phyloP scores from a whole-genome alignment of 2,888 invertebrate species.

The Erynnis tages region DNA sequence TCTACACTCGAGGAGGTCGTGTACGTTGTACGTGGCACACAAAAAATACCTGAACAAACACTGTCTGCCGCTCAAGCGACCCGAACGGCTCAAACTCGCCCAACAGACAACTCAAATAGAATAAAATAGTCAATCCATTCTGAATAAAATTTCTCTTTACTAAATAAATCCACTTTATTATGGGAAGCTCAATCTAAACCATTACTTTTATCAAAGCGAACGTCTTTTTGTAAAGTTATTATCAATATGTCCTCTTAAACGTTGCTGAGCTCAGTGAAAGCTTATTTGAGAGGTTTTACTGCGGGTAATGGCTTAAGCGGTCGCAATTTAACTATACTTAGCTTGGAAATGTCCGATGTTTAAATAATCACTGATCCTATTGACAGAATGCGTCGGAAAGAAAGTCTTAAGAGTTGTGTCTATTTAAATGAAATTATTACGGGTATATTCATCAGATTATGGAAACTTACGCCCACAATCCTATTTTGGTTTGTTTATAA shows the following conservation, averaged over 20 bases:
- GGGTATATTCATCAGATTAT: conserved; percentile 15
- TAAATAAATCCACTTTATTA: conserved; percentile 31
- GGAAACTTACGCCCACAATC: conserved; percentile 16
- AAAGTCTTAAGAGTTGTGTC: conserved; percentile 18
- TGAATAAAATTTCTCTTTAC: conserved; percentile 38
- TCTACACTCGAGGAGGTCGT: conserved; percentile 27
- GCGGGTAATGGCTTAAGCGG: conserved; percentile 40
- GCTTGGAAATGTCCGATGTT: conserved; percentile 13
- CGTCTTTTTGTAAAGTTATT: conserved; percentile 44
- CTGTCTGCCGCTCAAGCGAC: conserved; percentile 11
- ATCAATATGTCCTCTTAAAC: conserved; percentile 43
- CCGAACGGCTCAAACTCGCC: conserved; percentile 25
- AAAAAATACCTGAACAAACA: conserved; percentile 33
- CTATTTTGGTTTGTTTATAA: conserved; percentile 13
- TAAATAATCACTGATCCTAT: conserved; percentile 15
- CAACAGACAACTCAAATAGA: conserved; percentile 29
- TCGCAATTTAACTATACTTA: conserved; percentile 51
- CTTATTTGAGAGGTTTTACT: conserved; percentile 47
- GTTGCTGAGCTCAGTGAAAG: conserved; percentile 56
- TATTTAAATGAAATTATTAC: conserved; percentile 9
- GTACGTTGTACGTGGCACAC: conserved; percentile 21
- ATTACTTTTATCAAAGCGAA: conserved; percentile 44
- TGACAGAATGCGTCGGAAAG: conserved; percentile 6
- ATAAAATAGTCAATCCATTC: conserved; percentile 14
- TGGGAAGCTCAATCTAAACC: conserved; percentile 41